A percentile compares a stretch with the other conserved stretches of the same genome.
phyloP scores from a whole-genome alignment of 2,888 invertebrate species.

The Drosophila birchii region DNA sequence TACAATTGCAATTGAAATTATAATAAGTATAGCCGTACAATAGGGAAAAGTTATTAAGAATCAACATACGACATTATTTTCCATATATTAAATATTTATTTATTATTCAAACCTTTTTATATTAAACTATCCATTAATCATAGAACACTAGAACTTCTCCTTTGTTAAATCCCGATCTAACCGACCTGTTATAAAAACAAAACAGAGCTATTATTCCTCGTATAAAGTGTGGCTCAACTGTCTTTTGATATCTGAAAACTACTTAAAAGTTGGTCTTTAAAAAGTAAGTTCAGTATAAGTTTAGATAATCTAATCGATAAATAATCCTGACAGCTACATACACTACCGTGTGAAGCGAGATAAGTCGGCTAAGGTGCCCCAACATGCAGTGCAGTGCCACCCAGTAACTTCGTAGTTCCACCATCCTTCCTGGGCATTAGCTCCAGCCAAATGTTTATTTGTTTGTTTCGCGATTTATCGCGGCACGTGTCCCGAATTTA shows the following conservation, averaged over 20 bases:
- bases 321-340: neutral
- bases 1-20: neutral
- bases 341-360: constrained; percentile 11
- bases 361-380: neutral
- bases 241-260: neutral
- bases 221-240: neutral
- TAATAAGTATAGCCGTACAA: neutral
- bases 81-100: neutral
- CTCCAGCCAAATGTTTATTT: constrained; percentile 35
- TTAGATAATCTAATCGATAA: constrained; percentile 2
- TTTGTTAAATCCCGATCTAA: neutral
- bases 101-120: neutral
- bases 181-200: neutral
- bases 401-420: neutral
- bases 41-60: neutral
- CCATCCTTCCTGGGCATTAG: neutral
- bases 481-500: constrained; percentile 64
- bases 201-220: neutral
- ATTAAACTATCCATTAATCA: neutral
- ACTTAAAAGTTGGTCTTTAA: neutral
- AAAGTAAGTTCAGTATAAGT: neutral
- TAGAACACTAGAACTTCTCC: no score
- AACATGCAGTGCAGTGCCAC: neutral
- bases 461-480: constrained; percentile 35
- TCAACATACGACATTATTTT: neutral